phyloP scores from a whole-genome alignment of 2,797 vertebrate genomes.

The Xenentodon cancila region DNA sequence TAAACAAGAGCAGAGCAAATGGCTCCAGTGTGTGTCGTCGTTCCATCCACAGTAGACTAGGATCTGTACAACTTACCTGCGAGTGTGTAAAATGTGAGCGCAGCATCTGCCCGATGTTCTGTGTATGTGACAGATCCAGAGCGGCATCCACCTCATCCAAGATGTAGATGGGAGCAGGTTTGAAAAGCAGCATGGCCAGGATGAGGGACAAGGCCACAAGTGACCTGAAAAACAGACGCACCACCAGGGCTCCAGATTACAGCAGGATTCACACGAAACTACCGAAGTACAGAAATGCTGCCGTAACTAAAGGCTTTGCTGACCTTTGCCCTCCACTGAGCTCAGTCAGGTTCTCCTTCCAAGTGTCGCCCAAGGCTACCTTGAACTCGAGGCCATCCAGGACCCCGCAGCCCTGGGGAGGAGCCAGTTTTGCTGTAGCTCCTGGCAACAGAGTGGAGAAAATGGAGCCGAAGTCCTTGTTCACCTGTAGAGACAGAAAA shows the following conservation, averaged over 20 bases:
- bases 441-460: slow-evolving; percentile 95
- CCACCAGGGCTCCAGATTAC: too few species aligned
- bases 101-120: slow-evolving; percentile 98
- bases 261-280: neutral
- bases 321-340: slow-evolving; percentile 98
- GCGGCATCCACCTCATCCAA: slow-evolving; percentile 98
- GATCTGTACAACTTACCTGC: slow-evolving; percentile 87
- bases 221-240: slow-evolving; percentile 81
- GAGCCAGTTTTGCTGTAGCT: slow-evolving; percentile 87
- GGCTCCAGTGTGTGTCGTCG: too few species aligned
- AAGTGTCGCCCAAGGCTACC: slow-evolving; percentile 93
- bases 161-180: slow-evolving; percentile 97
- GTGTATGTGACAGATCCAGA: slow-evolving; percentile 96
- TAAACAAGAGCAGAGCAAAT: too few species aligned
- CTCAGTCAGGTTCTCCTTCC: slow-evolving; percentile 98
- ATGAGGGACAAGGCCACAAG: slow-evolving; percentile 96
- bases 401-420: slow-evolving; percentile 80
- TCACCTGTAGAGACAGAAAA: slow-evolving; percentile 82
- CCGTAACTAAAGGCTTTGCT: slow-evolving; percentile 16
- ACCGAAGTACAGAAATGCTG: neutral
- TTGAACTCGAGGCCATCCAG: slow-evolving; percentile 92
- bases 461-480: slow-evolving; percentile 95
- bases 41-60: too few species aligned
- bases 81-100: slow-evolving; percentile 92
- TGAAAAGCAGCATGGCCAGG: slow-evolving; percentile 95